Conservation (phyloP, 2,113 vertebrate genomes). For the Pseudolaguvia tuberculata region DNA sequence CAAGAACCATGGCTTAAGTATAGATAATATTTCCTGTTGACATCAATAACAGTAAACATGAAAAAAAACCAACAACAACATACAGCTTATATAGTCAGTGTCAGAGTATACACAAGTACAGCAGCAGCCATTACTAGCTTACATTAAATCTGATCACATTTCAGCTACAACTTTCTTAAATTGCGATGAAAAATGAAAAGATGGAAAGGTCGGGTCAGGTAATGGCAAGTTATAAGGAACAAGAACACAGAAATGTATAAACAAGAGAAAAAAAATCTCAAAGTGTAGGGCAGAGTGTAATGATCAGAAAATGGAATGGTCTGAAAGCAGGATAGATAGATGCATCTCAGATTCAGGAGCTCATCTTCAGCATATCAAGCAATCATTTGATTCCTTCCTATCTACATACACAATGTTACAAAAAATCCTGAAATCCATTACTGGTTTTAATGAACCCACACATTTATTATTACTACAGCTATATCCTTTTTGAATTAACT, state of each 20-base stretch:
- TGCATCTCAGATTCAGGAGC: background rate
- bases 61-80: background rate
- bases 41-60: slow-evolving; percentile 13
- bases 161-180: slow-evolving; percentile 8
- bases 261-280: background rate
- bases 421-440: slow-evolving; percentile 41
- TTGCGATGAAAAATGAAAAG: slow-evolving; percentile 41
- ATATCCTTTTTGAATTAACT: slow-evolving; percentile 39
- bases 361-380: background rate
- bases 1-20: background rate
- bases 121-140: slow-evolving; percentile 20
- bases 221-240: background rate
- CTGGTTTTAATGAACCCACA: slow-evolving; percentile 48
- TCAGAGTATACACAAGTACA: background rate
- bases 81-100: background rate
- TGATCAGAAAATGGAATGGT: background rate
- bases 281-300: background rate
- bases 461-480: slow-evolving; percentile 44
- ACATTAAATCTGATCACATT: slow-evolving; percentile 33
- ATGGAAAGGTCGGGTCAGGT: slow-evolving; percentile 29
- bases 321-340: background rate
- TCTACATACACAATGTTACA: background rate
- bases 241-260: slow-evolving; percentile 9
- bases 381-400: background rate
- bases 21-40: slow-evolving; percentile 13